Conservation (phyloP, 1,140 invertebrate genomes). For the Telenomus remus region DNA sequence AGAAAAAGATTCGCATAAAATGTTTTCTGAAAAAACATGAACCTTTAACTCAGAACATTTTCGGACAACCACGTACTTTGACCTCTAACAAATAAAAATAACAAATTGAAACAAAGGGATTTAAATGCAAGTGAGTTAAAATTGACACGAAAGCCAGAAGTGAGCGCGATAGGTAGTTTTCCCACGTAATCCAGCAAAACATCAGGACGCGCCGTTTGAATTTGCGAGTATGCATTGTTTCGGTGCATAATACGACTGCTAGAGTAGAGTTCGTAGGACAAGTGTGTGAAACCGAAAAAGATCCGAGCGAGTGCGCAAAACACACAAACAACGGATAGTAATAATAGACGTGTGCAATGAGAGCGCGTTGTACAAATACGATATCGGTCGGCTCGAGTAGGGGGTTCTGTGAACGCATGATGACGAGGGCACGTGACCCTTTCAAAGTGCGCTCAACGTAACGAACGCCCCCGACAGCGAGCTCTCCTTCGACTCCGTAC, state of each 20-base stretch:
- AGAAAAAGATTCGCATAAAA: too few species aligned
- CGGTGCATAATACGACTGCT: constrained; percentile 61
- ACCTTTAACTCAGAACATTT: too few species aligned
- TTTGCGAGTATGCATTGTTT: constrained; percentile 65
- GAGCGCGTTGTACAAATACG: constrained; percentile 70
- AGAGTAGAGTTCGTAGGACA: constrained; percentile 54
- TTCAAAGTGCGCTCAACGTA: constrained; percentile 65
- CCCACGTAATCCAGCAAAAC: constrained; percentile 65
- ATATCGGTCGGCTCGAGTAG: constrained; percentile 64
- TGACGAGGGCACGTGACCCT: constrained; percentile 67
- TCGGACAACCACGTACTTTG: too few species aligned
- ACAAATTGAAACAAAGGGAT: constrained; percentile 16
- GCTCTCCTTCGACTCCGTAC: constrained; percentile 45
- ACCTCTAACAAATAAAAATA: too few species aligned
- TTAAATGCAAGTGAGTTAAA: constrained; percentile 28
- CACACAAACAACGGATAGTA: constrained; percentile 69
- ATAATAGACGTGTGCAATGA: constrained; percentile 68
- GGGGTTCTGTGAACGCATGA: constrained; percentile 56
- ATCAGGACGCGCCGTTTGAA: constrained; percentile 53
- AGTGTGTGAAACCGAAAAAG: constrained; percentile 66
- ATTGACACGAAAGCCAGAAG: constrained; percentile 30
- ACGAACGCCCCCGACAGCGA: constrained; percentile 68
- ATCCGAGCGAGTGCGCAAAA: constrained; percentile 66
- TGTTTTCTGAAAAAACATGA: too few species aligned
- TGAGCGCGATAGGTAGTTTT: constrained; percentile 49